Conservation (phyloP, 2,113 vertebrate genomes). For the Xyliphius kryptos region DNA sequence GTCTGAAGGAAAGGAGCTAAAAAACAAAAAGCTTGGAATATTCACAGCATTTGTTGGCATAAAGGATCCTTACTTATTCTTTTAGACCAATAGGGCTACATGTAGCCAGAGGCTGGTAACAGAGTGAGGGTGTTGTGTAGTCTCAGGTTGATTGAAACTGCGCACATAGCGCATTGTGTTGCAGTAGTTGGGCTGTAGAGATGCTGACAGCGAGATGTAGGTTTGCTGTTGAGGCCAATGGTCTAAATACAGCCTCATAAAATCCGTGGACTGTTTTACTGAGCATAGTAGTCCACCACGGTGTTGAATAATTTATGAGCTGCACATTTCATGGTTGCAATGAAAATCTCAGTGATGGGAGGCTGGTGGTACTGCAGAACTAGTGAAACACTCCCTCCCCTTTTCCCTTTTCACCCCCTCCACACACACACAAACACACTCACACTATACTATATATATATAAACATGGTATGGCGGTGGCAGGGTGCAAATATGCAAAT, state of each 20-base stretch:
- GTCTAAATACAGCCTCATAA: conserved; percentile 16
- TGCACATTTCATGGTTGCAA: conserved; percentile 26
- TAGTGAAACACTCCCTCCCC: conserved; percentile 12
- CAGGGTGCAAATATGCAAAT: no score
- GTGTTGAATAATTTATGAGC: conserved; percentile 36
- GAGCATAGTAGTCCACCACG: conserved; percentile 18
- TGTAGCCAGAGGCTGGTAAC: not conserved
- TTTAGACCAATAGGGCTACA: not conserved
- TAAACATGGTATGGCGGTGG: conserved; percentile 14
- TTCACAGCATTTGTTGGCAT: not conserved
- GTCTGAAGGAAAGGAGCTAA: conserved; percentile 7
- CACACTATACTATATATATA: no score
- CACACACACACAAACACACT: conserved; percentile 7
- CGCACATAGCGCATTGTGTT: conserved; percentile 22
- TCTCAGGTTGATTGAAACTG: conserved; percentile 7
- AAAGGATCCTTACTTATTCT: not conserved
- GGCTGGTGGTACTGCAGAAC: conserved; percentile 15
- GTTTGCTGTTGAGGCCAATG: conserved; percentile 22
- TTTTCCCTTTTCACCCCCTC: conserved; percentile 11
- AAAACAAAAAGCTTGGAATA: not conserved
- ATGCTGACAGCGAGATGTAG: conserved; percentile 23
- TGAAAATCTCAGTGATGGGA: conserved; percentile 11
- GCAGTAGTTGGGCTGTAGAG: conserved; percentile 19
- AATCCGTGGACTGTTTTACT: conserved; percentile 12
- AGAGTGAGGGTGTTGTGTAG: conserved; percentile 3